Evolutionary conservation across 2,797 vertebrate species (phyloP).

Genomic region (Girardinus metallicus): DNA sequence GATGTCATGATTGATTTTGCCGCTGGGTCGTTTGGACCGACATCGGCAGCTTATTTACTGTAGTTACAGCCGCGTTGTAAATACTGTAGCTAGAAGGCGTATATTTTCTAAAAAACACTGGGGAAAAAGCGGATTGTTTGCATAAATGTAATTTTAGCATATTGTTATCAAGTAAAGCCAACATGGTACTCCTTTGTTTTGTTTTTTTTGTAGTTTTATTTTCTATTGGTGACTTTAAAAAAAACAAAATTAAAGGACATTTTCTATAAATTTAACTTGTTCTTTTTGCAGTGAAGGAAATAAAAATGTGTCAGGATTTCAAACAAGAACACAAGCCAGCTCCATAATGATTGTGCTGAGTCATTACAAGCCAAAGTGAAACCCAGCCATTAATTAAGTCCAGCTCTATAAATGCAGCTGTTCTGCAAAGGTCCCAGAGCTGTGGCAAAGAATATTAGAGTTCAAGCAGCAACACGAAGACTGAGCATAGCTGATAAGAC

Average conservation of each 20-base stretch:
- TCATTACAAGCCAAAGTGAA: neutral
- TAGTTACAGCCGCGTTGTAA: slow-evolving; percentile 64
- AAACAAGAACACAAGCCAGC: neutral
- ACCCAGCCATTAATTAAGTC: neutral
- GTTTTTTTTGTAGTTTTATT: slow-evolving; percentile 83
- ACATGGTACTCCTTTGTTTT: slow-evolving; percentile 76
- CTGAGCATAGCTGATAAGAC: neutral
- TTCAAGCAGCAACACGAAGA: neutral
- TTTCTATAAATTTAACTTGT: slow-evolving; percentile 57
- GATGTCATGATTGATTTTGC: slow-evolving; percentile 1
- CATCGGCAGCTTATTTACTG: slow-evolving; percentile 32
- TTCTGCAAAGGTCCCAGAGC: neutral
- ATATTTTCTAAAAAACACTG: slow-evolving; percentile 78
- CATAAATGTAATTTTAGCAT: slow-evolving; percentile 50
- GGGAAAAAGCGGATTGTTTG: slow-evolving; percentile 28
- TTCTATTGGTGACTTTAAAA: slow-evolving; percentile 86
- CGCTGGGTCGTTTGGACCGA: slow-evolving; percentile 3
- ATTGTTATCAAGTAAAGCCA: slow-evolving; percentile 71
- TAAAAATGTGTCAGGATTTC: neutral
- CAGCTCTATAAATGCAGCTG: neutral
- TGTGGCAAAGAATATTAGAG: neutral
- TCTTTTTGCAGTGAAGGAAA: slow-evolving; percentile 2
- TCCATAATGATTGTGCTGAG: neutral
- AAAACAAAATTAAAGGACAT: slow-evolving; percentile 85
- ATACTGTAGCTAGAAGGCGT: slow-evolving; percentile 71